phyloP scores from a whole-genome alignment of 2,797 vertebrate genomes.

The Alouatta caraya region DNA sequence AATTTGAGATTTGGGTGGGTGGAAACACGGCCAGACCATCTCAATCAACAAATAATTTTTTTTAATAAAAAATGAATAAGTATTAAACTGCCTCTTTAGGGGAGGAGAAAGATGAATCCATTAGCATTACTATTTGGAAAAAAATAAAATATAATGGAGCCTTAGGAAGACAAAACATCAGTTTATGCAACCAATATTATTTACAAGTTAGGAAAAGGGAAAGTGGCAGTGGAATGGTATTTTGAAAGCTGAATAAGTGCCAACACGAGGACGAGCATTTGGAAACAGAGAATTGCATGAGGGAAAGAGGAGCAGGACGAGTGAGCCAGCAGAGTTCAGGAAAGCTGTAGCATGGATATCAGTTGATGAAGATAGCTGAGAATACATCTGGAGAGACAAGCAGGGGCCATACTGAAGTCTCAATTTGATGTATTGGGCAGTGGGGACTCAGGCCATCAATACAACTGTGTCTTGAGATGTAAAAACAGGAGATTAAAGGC shows the following conservation, averaged over 20 bases:
- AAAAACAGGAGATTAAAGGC: background rate
- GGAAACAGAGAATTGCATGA: background rate
- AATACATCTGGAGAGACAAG: background rate
- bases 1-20: background rate
- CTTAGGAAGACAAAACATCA: background rate
- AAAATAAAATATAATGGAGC: background rate
- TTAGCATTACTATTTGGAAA: background rate
- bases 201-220: background rate
- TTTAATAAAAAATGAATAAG: background rate
- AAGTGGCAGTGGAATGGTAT: background rate
- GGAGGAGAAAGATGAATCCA: background rate
- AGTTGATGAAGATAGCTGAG: background rate
- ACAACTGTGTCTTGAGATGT: rapidly evolving
- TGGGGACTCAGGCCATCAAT: background rate
- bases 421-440: background rate
- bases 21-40: background rate
- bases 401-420: background rate
- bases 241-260: background rate
- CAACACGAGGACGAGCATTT: background rate
- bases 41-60: background rate
- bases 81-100: background rate
- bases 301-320: background rate
- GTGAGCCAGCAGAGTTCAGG: background rate
- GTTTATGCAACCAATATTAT: background rate
- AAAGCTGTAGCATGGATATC: rapidly evolving